A percentile compares a stretch with the other conserved stretches of the same genome.
Evolutionary conservation across 2,888 invertebrate genomes (phyloP).

Genomic region (Tupiocoris notatus): DNA sequence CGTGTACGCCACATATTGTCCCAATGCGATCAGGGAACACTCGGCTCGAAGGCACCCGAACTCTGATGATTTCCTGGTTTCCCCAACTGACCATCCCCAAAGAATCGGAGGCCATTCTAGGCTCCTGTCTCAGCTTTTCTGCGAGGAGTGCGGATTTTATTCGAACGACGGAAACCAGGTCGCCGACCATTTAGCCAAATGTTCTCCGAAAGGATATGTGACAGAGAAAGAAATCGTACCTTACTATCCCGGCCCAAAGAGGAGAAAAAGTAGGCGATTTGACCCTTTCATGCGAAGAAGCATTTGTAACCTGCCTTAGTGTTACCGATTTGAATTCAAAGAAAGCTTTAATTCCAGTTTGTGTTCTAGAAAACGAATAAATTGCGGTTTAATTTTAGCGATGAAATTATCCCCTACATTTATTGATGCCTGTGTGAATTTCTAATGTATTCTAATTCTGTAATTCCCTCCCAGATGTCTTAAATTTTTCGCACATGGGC

Average conservation of each 20-base stretch:
- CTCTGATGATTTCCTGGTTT: neutral
- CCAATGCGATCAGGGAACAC: constrained; percentile 77
- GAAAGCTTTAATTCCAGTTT: no score
- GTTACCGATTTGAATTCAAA: no score
- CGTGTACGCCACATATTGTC: constrained; percentile 78
- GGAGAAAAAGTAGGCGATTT: no score
- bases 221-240: neutral
- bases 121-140: neutral
- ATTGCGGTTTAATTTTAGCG: no score
- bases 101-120: neutral
- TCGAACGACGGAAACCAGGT: constrained; percentile 14
- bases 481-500: no score
- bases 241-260: neutral
- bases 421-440: no score
- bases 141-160: constrained; percentile 3
- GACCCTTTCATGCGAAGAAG: no score
- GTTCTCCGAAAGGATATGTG: neutral
- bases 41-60: constrained; percentile 57
- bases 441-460: no score
- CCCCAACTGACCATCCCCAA: neutral
- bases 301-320: no score
- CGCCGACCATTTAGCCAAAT: constrained; percentile 4
- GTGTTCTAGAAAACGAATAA: no score
- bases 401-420: no score
- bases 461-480: no score